Evolutionary conservation across 2,113 vertebrate species (phyloP), one percentile per base, ranked within the genome.

Genomic region (Benthochromis sp.): DNA sequence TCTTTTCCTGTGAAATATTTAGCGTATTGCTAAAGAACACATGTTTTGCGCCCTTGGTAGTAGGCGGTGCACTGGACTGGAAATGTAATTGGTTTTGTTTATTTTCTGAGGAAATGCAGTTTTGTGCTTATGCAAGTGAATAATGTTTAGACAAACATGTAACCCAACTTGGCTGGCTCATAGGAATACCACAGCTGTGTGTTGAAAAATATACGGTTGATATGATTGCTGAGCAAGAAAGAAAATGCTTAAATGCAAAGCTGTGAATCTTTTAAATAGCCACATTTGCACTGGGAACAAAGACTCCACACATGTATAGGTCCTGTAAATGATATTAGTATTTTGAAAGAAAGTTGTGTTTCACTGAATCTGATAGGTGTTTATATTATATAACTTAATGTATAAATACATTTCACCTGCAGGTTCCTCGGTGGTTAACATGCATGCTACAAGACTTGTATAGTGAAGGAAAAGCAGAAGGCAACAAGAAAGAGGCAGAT

Each of bases 141-240:
- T 91, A 24, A 52, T 93, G 88, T 92, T 90, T 76, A 87, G 84
- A 92, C 90, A 88, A 89, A 91, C 84, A 92, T 88, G 87, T 89
- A 86, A 80, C 81, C 53, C 61, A 90, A 90, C 90, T 87, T 86
- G 83, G 63, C 81, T 31, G 92, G 91, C 93, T 94, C 93, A 86
- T 24, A 94, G 85, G 93, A 94, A 94, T 93, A 93, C 84, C 92
- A 92, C 94, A 95, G 92, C 94, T 95, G 95, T 87, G 84, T 87
- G 79, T 47, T 86, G 86, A 86, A 91, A 92, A 92, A 94, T 92
- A 91, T 80, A 73, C 52, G 55, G 82, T 87, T 90, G 88, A 84
- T 91, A 86, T 90, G 87, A 92, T 89, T 52, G 76, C 90, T 90
- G 86, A 91, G 89, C 71, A 76, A 86, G 63, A 78, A 50, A 78